Evolutionary conservation across 2,888 invertebrate genomes (phyloP), one percentile per base, ranked within the genome.

Genomic region (Cyaniris semiargus): DNA sequence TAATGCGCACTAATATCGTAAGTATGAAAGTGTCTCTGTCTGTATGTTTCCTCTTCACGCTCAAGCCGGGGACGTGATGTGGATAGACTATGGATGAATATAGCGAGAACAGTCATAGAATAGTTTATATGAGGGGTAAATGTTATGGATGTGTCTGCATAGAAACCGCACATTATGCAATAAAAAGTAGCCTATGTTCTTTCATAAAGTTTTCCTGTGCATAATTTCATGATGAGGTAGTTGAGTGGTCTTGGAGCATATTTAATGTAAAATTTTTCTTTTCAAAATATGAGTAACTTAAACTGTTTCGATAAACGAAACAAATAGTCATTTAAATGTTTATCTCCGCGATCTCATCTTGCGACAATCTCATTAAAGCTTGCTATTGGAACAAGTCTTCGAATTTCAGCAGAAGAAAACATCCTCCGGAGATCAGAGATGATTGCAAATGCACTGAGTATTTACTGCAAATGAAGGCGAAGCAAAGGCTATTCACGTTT

Each of bases 351-450:
- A 71, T 38, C 71, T 71, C 15, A 38, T 71, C 71, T 71, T 10
- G 15, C 38, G 71, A 71, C 71, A 38, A 71, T 71, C 71, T 71
- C 71, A 71, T 71, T 38, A 38, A 71, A 71, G 21, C 38, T 70
- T 21, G 21, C 71, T 38, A 71, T 38, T 71, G 71, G 71, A n/a
- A 71, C 66, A 15, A 18, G 27, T 18, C 34, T 38, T 71, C 10
- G 71, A 38, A 38, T 71, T 71, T 66, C 27, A 10, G 18, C 5
- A 66, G 27, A 66, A 31, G 66, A 66, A 66, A 66, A 66, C 27
- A 66, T 66, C 66, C 66, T 66, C 66, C 27, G 31, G 66, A 31
- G 27, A 18, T 15, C 66, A 66, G 66, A 5, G 66, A 60, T 3
- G 13, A 66, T 18, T 66, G 27, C 27, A 66, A 66, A 66, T 27